Conservation (phyloP, 2,888 invertebrate genomes). For the Acanthococcus lagerstroemiae region DNA sequence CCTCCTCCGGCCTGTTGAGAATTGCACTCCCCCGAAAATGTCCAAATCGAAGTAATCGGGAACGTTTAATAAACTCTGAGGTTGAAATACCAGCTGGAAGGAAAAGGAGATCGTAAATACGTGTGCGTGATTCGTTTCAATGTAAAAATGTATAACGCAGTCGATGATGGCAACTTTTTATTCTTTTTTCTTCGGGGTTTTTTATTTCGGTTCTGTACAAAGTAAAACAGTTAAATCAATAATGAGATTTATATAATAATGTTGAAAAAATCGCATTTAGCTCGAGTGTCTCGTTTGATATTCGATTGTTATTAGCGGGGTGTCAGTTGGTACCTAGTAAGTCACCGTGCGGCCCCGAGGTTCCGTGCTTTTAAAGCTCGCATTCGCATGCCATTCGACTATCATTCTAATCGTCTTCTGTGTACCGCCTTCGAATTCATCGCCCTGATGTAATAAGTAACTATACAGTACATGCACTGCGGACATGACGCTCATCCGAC, state of each 20-base stretch:
- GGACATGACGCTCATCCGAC: too few relatives aligned
- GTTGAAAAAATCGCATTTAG: constrained; percentile 27
- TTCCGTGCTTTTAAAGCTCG: constrained; percentile 10
- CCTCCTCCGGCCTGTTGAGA: too few relatives aligned
- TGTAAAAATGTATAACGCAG: too few relatives aligned
- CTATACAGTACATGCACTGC: too few relatives aligned
- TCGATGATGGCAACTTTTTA: not conserved
- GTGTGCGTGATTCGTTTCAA: not conserved
- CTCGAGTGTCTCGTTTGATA: constrained; percentile 23
- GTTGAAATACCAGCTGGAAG: too few relatives aligned
- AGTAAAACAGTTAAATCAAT: constrained; percentile 14
- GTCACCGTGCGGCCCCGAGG: not conserved
- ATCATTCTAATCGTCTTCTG: constrained; percentile 18
- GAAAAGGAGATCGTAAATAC: not conserved
- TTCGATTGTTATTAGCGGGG: constrained; percentile 26
- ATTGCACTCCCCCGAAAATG: too few relatives aligned
- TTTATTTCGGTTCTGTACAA: not conserved
- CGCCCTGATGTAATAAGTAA: too few relatives aligned
- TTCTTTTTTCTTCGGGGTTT: not conserved
- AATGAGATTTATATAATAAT: constrained; percentile 22
- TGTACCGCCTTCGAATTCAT: not conserved
- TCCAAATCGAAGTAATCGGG: too few relatives aligned
- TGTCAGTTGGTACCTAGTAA: constrained; percentile 28
- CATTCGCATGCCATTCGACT: constrained; percentile 19
- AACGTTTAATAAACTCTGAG: too few relatives aligned